A percentile compares a stretch with the other conserved stretches of the same genome.
Evolutionary conservation across 2,797 vertebrate species (phyloP).

Genomic region (Melanotaenia nigrans): DNA sequence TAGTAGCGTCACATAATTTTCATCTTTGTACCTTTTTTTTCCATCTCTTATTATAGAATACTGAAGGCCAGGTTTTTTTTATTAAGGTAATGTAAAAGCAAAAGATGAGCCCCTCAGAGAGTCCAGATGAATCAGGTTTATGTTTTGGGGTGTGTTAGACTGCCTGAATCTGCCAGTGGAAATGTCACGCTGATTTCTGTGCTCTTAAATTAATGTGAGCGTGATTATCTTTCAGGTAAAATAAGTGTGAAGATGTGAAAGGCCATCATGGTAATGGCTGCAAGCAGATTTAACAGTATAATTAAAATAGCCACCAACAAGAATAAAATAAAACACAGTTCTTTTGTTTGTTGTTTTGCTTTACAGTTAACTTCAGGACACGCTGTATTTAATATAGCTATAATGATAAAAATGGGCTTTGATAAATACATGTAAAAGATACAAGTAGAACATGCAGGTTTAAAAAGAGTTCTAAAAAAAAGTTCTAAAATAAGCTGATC

Average conservation of each 20-base stretch:
- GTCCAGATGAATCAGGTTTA: conserved; percentile 9
- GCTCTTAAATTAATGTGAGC: conserved; percentile 57
- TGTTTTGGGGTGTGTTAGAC: conserved; percentile 22
- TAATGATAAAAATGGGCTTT: neutral
- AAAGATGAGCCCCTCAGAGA: conserved; percentile 5
- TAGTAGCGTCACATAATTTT: conserved; percentile 13
- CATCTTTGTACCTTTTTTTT: too few relatives aligned
- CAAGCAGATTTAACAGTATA: conserved; percentile 54
- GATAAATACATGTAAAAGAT: neutral
- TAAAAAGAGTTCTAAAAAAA: conserved; percentile 13
- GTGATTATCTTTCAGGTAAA: conserved; percentile 58
- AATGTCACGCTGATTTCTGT: conserved; percentile 65
- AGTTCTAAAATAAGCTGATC: conserved; percentile 10
- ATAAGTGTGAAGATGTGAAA: conserved; percentile 64
- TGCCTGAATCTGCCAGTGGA: conserved; percentile 45
- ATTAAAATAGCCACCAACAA: conserved; percentile 39
- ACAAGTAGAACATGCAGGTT: neutral
- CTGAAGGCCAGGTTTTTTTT: neutral
- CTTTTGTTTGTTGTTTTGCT: too few relatives aligned
- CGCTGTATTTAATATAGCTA: neutral
- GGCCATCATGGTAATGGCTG: conserved; percentile 40
- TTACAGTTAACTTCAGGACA: conserved; percentile 1
- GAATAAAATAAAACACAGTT: too few relatives aligned
- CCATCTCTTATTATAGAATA: neutral
- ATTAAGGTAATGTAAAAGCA: conserved; percentile 11